These are phyloP conservation scores for Metacarcinus magister DNA, from an alignment of 2,888 invertebrate species.

Conservation along the genomic window DNA sequence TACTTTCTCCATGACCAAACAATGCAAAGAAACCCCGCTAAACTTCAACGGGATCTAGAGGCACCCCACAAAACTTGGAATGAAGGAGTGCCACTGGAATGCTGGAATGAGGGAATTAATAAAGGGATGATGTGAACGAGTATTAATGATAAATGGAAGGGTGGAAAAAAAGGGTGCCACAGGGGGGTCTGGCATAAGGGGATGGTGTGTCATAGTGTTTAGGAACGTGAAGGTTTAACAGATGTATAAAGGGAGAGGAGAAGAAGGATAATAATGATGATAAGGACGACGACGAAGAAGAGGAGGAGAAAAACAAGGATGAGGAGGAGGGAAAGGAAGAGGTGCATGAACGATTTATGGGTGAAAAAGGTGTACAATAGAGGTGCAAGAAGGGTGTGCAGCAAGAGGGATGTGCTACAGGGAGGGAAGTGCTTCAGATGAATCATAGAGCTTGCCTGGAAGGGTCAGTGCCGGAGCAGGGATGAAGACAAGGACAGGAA, in stretches of 20 bases:
- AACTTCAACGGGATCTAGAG: no score
- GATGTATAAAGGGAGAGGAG: not conserved
- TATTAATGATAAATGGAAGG: not conserved
- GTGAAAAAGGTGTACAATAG: no score
- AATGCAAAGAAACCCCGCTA: no score
- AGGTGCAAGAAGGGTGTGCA: not conserved
- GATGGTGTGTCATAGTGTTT: not conserved
- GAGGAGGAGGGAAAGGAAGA: not conserved
- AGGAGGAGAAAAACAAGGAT: not conserved
- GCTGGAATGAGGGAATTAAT: not conserved
- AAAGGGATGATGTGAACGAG: not conserved
- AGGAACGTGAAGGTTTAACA: not conserved
- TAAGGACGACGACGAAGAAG: not conserved
- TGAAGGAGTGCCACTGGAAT: not conserved
- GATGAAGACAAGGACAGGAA: not conserved
- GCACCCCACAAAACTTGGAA: no score
- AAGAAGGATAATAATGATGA: not conserved
- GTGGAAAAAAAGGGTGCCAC: not conserved
- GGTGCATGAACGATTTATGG: no score
- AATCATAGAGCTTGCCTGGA: not conserved
- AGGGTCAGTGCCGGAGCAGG: not conserved
- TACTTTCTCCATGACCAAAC: not conserved
- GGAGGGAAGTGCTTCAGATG: not conserved
- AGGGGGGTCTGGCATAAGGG: not conserved
- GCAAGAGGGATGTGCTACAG: not conserved